Evolutionary conservation across 2,113 vertebrate species (phyloP), one percentile per base, ranked within the genome.

Genomic region (Paedocypris sp.): DNA sequence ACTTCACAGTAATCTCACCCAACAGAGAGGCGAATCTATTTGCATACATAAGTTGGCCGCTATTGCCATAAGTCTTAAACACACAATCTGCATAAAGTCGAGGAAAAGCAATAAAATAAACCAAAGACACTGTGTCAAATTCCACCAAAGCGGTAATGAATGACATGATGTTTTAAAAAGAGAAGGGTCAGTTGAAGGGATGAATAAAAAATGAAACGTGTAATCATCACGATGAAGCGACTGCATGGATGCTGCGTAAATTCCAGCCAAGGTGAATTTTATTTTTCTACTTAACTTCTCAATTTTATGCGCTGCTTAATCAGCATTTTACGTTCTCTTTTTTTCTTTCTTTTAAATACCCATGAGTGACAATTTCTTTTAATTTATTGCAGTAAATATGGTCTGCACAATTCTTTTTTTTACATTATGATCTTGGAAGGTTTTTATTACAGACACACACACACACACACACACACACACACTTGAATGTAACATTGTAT

Each of bases 311-410:
- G n/a, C n/a, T n/a, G n/a, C n/a, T 79, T 79, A 71, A 81, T 69
- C 75, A 77, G 75, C 74, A 68, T 77, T 79, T 86, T n/a, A n/a
- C n/a, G n/a, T n/a, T n/a, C n/a, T n/a, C n/a, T 82, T 73, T 23
- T 72, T 65, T 57, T 72, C 54, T 75, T 79, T 79, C 71, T 38
- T 62, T 46, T 1, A 32, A 61, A 68, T 81, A 79, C 70, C 66
- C 67, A 75, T 82, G 79, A 64, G 59, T 75, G 64, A 72, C 62
- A 79, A n/a, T n/a, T n/a, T n/a, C n/a, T n/a, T n/a, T 80, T 78
- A 78, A 77, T 82, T 78, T 79, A 75, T n/a, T n/a, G n/a, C n/a
- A n/a, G n/a, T n/a, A n/a, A n/a, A n/a, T n/a, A n/a, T n/a, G n/a
- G n/a, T n/a, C n/a, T n/a, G n/a, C n/a, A n/a, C n/a, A n/a, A n/a